These are phyloP conservation scores for Apis mellifera DNA, from an alignment of 1,140 invertebrate genomes.

Conservation along the genomic window DNA sequence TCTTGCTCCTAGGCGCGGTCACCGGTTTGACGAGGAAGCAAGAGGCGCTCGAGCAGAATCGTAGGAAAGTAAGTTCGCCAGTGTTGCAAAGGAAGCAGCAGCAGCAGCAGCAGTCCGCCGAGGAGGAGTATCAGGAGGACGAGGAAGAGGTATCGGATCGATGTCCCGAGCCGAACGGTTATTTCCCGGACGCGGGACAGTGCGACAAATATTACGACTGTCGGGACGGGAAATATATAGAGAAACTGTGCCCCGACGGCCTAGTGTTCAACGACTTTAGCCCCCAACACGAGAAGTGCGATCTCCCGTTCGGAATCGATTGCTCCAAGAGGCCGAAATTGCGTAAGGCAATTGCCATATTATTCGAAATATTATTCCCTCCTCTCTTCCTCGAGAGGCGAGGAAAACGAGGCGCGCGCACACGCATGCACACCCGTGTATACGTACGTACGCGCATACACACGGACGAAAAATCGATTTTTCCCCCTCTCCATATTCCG, in stretches of 20 bases:
- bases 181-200: slow-evolving; percentile 92
- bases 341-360: slow-evolving; percentile 84
- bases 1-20: slow-evolving; percentile 45
- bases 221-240: slow-evolving; percentile 86
- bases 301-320: slow-evolving; percentile 93
- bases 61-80: slow-evolving; percentile 65
- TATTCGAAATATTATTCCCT: neutral
- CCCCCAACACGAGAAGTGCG: slow-evolving; percentile 91
- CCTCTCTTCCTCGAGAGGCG: too few relatives aligned
- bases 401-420: too few relatives aligned
- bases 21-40: slow-evolving; percentile 75
- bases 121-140: slow-evolving; percentile 69
- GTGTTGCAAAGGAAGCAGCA: slow-evolving; percentile 49
- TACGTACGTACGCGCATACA: too few relatives aligned
- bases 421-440: fast-evolving
- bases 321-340: slow-evolving; percentile 88
- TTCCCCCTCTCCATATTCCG: too few relatives aligned
- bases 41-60: slow-evolving; percentile 74
- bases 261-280: slow-evolving; percentile 95
- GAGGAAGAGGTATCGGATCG: slow-evolving; percentile 81
- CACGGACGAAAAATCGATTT: too few relatives aligned
- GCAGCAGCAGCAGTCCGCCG: neutral
- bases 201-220: slow-evolving; percentile 96
- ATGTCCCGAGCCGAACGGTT: slow-evolving; percentile 92
- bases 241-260: slow-evolving; percentile 93